Conservation (phyloP, 2,797 vertebrate genomes). For the Tadarida brasiliensis region DNA sequence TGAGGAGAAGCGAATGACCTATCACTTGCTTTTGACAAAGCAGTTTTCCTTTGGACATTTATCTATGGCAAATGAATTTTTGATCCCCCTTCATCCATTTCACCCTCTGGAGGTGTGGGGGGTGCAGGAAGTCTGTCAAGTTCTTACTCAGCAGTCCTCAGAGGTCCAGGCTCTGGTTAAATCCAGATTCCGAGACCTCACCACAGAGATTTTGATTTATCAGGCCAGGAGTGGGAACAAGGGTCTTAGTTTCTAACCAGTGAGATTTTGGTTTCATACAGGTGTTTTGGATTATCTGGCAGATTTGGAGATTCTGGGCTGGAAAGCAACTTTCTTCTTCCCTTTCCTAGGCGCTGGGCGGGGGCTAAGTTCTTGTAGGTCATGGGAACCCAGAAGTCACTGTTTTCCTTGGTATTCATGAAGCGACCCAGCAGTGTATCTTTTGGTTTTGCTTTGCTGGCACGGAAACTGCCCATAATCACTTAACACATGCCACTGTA, state of each 20-base stretch:
- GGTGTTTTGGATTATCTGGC: neutral
- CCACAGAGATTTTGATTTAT: neutral
- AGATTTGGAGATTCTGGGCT: neutral
- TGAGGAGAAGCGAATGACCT: neutral
- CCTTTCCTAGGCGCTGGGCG: neutral
- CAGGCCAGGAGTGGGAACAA: neutral
- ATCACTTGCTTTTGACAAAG: no score
- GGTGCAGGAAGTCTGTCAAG: neutral
- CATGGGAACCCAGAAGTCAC: neutral
- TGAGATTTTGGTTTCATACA: neutral
- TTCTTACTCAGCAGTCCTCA: neutral
- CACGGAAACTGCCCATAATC: neutral
- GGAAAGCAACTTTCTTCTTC: neutral
- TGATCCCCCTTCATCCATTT: neutral
- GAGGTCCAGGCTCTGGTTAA: neutral
- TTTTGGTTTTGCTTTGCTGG: conserved; percentile 27
- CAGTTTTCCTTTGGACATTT: no score
- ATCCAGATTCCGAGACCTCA: neutral
- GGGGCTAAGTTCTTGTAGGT: neutral
- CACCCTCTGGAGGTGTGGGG: neutral
- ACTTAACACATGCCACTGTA: neutral
- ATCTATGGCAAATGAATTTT: no score
- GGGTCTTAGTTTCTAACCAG: neutral
- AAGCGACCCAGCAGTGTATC: neutral
- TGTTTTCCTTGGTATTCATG: accelerated